Evolutionary conservation across 2,797 vertebrate species (phyloP), one percentile per base, ranked within the genome.

Genomic region (Rallus crepitans): DNA sequence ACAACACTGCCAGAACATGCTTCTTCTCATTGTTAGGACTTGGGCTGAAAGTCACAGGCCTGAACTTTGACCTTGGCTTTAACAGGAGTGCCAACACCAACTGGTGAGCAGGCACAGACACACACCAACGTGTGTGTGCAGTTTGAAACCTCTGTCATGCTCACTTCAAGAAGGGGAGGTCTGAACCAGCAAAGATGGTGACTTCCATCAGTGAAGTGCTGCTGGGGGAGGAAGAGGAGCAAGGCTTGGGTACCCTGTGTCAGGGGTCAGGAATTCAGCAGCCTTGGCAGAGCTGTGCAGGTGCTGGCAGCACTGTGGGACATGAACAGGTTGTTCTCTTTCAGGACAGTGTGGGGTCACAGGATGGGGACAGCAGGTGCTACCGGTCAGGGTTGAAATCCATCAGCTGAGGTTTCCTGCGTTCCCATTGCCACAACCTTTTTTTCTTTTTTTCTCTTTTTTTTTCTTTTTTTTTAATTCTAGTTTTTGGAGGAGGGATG

Each of bases 351-450:
- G 59, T 24, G 47, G 60, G 88, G 72, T 93, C 95, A 87, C 90
- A 92, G 71, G 91, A 85, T 90, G 78, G 83, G 91, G 71, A 82
- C 75, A 92, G 88, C 96, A 95, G 96, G 53, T 96, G 95, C 72
- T 94, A 47, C 95, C 50, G 57, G 56, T 55, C 1, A 0, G 75
- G 71, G 48, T 1, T 82, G 37, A 77, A 84, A 76, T 85, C 78
- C 72, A 78, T 23, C 90, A 92, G 68, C 93, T 89, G 70, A 64
- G 47, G 28, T 82, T 96, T 97, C 96, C 96, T 95, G 45, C 0
- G 0, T 40, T 93, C 52, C 6, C 1, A 17, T 42, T 68, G 61
- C 90, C 53, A 50, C 0, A 0, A 50, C 35, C 27, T 31, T 1
- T 16, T 33, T 18, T 33, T 33, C 16, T 33, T 65, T 70, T 23